Percentiles rank a stretch among this genome's conserved stretches.
These are phyloP conservation scores for Setophaga petechia DNA, from an alignment of 2,113 vertebrate genomes.

Conservation along the genomic window DNA sequence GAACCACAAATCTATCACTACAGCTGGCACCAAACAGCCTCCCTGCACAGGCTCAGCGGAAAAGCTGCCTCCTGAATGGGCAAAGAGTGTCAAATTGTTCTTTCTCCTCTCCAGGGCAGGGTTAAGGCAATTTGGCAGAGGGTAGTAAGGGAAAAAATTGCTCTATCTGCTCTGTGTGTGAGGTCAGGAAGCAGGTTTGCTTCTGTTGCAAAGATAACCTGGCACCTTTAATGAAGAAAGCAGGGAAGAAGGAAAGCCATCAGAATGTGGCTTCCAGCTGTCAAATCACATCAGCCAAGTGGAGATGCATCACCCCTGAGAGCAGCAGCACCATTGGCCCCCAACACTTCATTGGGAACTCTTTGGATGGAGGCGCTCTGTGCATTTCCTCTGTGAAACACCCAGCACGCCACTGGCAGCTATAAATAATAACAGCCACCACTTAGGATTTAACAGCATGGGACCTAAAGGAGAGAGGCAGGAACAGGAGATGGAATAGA, in stretches of 20 bases:
- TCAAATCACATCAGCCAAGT: slow-evolving; percentile 26
- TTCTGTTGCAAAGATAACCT: background rate
- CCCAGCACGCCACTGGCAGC: background rate
- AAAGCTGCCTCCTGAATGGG: slow-evolving; percentile 45
- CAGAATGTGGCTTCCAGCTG: slow-evolving; percentile 32
- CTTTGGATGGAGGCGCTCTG: background rate
- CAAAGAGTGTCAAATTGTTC: background rate
- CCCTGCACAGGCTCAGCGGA: background rate
- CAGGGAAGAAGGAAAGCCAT: background rate
- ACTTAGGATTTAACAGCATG: background rate
- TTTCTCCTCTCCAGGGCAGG: slow-evolving; percentile 21
- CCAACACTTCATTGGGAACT: background rate
- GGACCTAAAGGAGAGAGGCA: background rate
- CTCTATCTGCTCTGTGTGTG: slow-evolving; percentile 14
- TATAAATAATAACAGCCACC: slow-evolving; percentile 19
- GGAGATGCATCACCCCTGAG: background rate
- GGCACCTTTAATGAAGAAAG: slow-evolving; percentile 29
- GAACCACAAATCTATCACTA: slow-evolving; percentile 56
- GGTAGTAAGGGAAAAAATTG: slow-evolving; percentile 20
- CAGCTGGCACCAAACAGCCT: slow-evolving; percentile 29
- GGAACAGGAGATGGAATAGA: background rate
- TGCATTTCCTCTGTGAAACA: background rate
- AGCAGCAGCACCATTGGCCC: background rate
- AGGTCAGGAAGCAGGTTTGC: slow-evolving; percentile 38
- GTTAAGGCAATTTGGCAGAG: slow-evolving; percentile 49